Conservation (phyloP, 2,113 vertebrate species). For the Microcebus jonahi region DNA sequence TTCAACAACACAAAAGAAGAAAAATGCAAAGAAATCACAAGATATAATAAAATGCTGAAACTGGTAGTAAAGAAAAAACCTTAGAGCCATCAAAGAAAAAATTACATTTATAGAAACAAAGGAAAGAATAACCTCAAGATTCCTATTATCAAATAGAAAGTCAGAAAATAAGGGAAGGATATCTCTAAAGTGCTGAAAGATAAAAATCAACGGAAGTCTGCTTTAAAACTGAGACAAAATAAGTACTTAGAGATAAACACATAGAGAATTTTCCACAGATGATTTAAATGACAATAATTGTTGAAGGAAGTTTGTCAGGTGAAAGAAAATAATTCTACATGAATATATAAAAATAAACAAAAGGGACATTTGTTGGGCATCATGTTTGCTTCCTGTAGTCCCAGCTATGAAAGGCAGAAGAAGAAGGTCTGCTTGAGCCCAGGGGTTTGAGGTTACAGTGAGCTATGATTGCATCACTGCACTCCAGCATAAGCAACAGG, state of each 20-base stretch:
- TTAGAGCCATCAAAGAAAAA: background rate
- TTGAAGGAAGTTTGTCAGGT: background rate
- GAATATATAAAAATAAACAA: background rate
- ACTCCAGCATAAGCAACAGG: no score
- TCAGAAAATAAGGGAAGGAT: background rate
- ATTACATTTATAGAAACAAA: background rate
- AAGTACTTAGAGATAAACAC: background rate
- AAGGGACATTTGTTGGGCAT: no score
- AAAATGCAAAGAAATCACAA: background rate
- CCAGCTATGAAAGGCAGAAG: no score
- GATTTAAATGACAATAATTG: background rate
- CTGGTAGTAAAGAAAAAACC: background rate
- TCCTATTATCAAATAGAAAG: background rate
- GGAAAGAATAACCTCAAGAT: background rate
- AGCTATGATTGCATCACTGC: no score
- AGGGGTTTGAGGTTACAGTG: no score
- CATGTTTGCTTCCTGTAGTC: no score
- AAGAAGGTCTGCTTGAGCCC: no score
- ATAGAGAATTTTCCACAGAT: background rate
- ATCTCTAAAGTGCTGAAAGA: background rate
- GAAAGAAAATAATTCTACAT: background rate
- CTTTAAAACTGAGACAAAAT: background rate
- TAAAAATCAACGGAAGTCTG: background rate
- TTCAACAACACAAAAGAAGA: background rate
- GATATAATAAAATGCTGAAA: background rate